Conservation (phyloP, 2,888 invertebrate genomes). For the Metalampra italica region DNA sequence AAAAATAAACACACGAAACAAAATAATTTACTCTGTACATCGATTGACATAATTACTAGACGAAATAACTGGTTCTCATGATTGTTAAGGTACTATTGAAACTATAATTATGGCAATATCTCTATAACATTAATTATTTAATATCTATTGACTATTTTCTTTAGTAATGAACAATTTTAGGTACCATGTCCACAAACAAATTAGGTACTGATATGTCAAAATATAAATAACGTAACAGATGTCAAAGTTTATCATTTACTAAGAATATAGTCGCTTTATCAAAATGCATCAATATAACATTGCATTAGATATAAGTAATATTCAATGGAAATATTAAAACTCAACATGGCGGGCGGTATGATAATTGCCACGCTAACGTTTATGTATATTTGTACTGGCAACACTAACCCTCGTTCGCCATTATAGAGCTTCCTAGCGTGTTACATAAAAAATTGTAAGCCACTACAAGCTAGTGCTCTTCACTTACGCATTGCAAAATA, state of each 20-base stretch:
- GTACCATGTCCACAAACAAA: slow-evolving; percentile 25
- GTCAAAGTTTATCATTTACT: slow-evolving; percentile 16
- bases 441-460: slow-evolving; percentile 48
- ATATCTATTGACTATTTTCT: slow-evolving; percentile 41
- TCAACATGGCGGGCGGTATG: background rate
- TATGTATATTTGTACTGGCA: slow-evolving; percentile 30
- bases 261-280: slow-evolving; percentile 22
- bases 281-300: slow-evolving; percentile 30
- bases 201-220: slow-evolving; percentile 16
- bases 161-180: slow-evolving; percentile 25
- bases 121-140: slow-evolving; percentile 30
- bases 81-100: slow-evolving; percentile 32
- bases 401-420: slow-evolving; percentile 14
- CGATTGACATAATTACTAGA: slow-evolving; percentile 39
- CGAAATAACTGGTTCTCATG: slow-evolving; percentile 51
- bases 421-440: slow-evolving; percentile 29
- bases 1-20: slow-evolving; percentile 61
- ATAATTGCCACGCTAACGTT: background rate
- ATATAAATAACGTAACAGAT: slow-evolving; percentile 20
- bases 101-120: slow-evolving; percentile 66
- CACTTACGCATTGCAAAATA: slow-evolving; percentile 42
- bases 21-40: slow-evolving; percentile 74
- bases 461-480: slow-evolving; percentile 68
- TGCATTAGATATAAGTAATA: slow-evolving; percentile 15
- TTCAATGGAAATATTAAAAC: background rate